A percentile compares a stretch with the other conserved stretches of the same genome.
Conservation (phyloP, 1,140 invertebrate species). For the Sipha flava region DNA sequence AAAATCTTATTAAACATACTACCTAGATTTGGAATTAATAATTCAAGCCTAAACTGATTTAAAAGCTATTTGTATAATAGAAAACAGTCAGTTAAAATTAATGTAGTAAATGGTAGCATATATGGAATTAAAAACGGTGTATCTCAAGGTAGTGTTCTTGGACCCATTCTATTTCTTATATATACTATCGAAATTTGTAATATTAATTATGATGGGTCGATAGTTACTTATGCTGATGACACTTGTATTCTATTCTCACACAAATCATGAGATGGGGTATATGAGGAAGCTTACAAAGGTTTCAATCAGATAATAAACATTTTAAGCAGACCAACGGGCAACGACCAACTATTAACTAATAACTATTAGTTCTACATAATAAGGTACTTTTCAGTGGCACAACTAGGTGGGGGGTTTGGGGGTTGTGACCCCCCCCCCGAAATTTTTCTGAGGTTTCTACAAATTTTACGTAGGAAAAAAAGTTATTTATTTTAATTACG, state of each 20-base stretch:
- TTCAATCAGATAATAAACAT: neutral
- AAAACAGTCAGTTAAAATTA: conserved; percentile 18
- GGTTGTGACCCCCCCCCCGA: too few species aligned
- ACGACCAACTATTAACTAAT: too few species aligned
- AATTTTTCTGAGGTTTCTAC: too few species aligned
- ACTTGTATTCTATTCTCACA: neutral
- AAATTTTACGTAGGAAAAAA: too few species aligned
- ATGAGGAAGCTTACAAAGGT: neutral
- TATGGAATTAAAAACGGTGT: neutral
- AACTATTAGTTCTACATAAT: too few species aligned
- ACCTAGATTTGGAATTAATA: neutral
- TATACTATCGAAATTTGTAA: neutral
- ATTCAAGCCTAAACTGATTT: neutral
- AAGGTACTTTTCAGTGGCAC: too few species aligned
- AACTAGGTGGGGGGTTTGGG: too few species aligned
- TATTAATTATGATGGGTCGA: neutral
- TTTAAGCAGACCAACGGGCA: too few species aligned
- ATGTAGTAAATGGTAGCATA: neutral
- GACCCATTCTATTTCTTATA: neutral
- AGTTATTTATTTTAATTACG: too few species aligned
- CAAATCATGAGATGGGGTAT: neutral
- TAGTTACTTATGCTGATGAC: neutral
- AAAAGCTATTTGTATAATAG: conserved; percentile 7
- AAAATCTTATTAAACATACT: conserved; percentile 29
- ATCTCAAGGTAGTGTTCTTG: neutral